Conservation (phyloP, 1,140 invertebrate genomes). For the Drosophila paulistorum region DNA sequence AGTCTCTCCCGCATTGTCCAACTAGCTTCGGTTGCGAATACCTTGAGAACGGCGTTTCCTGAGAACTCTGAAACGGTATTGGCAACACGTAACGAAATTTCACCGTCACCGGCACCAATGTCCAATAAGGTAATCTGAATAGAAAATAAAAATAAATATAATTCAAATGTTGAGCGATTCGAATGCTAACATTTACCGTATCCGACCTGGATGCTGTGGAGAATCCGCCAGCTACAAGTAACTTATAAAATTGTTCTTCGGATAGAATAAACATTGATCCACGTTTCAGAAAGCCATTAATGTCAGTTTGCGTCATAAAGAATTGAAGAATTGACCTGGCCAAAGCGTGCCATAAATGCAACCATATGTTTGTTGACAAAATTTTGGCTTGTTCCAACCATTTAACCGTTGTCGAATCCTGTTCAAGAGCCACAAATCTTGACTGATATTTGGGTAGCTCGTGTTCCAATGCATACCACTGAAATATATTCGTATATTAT, state of each 20-base stretch:
- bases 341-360: slow-evolving; percentile 89
- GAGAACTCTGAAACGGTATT: slow-evolving; percentile 60
- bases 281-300: slow-evolving; percentile 90
- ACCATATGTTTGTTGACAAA: slow-evolving; percentile 88
- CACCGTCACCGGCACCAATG: slow-evolving; percentile 95
- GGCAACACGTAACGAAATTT: slow-evolving; percentile 90
- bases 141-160: not conserved
- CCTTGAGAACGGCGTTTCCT: slow-evolving; percentile 85
- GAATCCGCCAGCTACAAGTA: slow-evolving; percentile 83
- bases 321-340: slow-evolving; percentile 86
- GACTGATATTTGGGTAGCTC: slow-evolving; percentile 71
- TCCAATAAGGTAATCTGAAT: slow-evolving; percentile 86
- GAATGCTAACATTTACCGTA: slow-evolving; percentile 33
- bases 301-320: slow-evolving; percentile 91
- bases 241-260: slow-evolving; percentile 87
- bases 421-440: slow-evolving; percentile 85
- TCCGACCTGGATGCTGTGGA: slow-evolving; percentile 34
- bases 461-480: slow-evolving; percentile 86
- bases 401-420: slow-evolving; percentile 87
- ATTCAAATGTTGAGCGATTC: not conserved
- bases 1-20: slow-evolving; percentile 90
- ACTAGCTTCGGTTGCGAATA: slow-evolving; percentile 94
- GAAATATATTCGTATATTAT: not conserved
- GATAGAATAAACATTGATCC: slow-evolving; percentile 97
- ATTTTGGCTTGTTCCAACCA: slow-evolving; percentile 88